These are phyloP conservation scores for Trinectes maculatus DNA, from an alignment of 2,113 vertebrate species.

Conservation along the genomic window DNA sequence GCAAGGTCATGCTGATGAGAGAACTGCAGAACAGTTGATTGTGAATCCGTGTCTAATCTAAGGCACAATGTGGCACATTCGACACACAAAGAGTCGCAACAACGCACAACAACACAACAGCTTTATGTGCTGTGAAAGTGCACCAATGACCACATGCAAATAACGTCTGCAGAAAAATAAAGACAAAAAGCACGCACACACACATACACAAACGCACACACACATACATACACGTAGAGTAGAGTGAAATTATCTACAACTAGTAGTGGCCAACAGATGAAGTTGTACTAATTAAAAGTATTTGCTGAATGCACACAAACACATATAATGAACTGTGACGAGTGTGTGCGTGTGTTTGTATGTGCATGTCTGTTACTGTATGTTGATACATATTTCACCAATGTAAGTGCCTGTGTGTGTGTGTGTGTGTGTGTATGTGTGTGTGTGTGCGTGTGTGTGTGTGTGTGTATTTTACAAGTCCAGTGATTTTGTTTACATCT, in stretches of 20 bases:
- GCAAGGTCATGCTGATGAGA: conserved; percentile 19
- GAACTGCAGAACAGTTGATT: conserved; percentile 18
- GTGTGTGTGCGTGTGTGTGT: background rate
- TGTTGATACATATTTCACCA: no score
- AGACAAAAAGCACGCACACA: background rate
- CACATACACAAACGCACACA: background rate
- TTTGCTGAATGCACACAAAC: background rate
- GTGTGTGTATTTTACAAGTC: background rate
- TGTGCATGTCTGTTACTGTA: no score
- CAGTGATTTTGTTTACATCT: conserved; percentile 1
- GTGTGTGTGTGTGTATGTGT: background rate
- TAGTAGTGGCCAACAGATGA: background rate
- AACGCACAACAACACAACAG: background rate
- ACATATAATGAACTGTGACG: background rate
- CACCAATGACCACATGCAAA: background rate
- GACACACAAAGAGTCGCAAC: background rate
- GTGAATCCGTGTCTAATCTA: conserved; percentile 6
- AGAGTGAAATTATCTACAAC: conserved; percentile 1
- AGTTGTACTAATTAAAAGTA: conserved; percentile 21
- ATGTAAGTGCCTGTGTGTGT: background rate
- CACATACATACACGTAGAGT: background rate
- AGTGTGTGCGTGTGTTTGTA: background rate
- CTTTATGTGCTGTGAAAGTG: background rate
- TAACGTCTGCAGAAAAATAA: background rate
- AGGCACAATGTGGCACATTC: conserved; percentile 3